Conservation (phyloP, 2,888 invertebrate species). For the Parnassius smintheus region DNA sequence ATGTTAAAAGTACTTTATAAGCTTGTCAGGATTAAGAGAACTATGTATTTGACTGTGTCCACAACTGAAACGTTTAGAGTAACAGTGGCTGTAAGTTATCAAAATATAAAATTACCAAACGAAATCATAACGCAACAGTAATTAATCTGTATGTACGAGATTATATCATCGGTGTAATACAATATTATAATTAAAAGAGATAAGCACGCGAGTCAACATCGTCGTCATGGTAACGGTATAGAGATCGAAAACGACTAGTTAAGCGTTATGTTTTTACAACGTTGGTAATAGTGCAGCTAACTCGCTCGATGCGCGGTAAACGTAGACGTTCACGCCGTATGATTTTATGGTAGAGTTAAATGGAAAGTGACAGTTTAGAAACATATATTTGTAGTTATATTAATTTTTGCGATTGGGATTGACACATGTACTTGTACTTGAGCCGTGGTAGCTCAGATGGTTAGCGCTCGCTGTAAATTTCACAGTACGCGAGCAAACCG, state of each 20-base stretch:
- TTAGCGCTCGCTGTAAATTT: no score
- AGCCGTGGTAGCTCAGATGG: no score
- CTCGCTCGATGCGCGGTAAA: constrained; percentile 22
- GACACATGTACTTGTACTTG: not conserved
- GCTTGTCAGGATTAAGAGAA: no score
- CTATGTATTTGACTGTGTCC: no score
- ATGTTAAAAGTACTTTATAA: no score
- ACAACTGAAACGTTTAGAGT: no score
- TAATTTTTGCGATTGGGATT: not conserved
- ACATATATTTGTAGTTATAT: no score
- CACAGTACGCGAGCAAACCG: no score
- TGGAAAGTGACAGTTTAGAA: constrained; percentile 36
- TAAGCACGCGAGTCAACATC: constrained; percentile 27
- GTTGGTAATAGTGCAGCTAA: constrained; percentile 12
- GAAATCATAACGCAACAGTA: constrained; percentile 1
- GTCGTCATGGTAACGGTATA: constrained; percentile 53
- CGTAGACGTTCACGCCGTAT: constrained; percentile 34
- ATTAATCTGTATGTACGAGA: not conserved
- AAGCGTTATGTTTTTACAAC: constrained; percentile 27
- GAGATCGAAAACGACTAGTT: constrained; percentile 52
- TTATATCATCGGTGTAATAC: constrained; percentile 12
- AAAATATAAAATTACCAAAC: not conserved
- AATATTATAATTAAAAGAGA: constrained; percentile 26
- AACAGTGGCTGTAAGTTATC: no score
- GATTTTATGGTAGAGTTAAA: constrained; percentile 38